A percentile compares a stretch with the other conserved stretches of the same genome.
Evolutionary conservation across 2,113 vertebrate genomes (phyloP).

Genomic region (Microtus ochrogaster): DNA sequence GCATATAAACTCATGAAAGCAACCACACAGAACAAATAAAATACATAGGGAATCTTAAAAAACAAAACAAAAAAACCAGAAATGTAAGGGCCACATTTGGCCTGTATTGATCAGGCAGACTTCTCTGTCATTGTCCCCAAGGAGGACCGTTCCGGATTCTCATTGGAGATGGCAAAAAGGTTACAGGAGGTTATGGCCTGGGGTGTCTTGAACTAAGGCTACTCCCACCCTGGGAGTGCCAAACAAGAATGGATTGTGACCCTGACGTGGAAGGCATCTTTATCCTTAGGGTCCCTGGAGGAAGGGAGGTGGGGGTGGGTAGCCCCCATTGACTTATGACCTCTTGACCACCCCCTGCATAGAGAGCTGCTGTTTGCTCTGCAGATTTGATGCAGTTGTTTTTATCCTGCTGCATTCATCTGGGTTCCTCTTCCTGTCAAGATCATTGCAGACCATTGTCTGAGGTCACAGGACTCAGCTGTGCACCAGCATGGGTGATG

Average conservation of each 20-base stretch:
- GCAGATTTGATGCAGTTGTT: not conserved
- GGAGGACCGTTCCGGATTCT: not conserved
- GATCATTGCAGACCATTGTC: not conserved
- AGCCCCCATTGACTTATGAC: not conserved
- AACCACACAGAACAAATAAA: not conserved
- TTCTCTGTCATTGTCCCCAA: not conserved
- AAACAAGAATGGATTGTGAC: not conserved
- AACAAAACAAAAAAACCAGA: not conserved
- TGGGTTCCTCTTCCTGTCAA: constrained; percentile 15
- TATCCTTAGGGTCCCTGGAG: not conserved
- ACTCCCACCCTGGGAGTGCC: too few relatives aligned
- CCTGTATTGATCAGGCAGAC: not conserved
- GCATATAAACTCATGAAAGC: not conserved
- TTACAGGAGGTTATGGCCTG: not conserved
- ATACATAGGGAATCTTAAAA: not conserved
- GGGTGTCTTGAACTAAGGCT: not conserved
- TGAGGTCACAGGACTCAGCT: not conserved
- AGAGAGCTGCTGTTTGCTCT: not conserved
- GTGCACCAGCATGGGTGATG: fast-evolving
- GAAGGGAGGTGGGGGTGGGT: not conserved
- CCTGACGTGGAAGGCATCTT: not conserved
- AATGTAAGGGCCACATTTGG: not conserved
- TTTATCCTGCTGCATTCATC: not conserved
- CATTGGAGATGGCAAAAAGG: not conserved
- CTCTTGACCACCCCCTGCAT: not conserved